Conservation (phyloP, 2,113 vertebrate genomes). For the Camarhynchus parvulus region DNA sequence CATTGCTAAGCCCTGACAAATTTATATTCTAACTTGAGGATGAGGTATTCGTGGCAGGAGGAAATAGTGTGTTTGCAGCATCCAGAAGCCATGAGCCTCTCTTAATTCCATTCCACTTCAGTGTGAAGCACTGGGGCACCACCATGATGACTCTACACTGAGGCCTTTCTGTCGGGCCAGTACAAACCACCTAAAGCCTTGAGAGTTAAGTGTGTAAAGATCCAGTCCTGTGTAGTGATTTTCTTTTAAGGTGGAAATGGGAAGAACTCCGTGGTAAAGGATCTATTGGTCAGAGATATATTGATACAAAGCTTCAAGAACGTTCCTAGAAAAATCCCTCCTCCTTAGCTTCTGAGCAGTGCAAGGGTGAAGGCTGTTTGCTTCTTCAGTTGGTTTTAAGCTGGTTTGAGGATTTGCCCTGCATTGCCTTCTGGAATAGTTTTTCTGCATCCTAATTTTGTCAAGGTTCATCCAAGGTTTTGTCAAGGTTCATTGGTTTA, state of each 20-base stretch:
- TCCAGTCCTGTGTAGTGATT: background rate
- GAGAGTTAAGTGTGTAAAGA: background rate
- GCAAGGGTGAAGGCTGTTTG: background rate
- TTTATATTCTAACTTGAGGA: background rate
- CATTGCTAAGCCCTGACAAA: background rate
- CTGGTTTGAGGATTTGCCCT: background rate
- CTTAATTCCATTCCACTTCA: background rate
- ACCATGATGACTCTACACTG: background rate
- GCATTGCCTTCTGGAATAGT: background rate
- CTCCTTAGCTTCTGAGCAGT: background rate
- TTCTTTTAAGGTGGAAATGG: background rate
- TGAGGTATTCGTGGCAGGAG: background rate
- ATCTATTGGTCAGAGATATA: background rate
- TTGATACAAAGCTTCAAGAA: background rate
- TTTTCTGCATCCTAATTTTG: background rate
- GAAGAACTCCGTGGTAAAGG: background rate
- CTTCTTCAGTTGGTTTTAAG: background rate
- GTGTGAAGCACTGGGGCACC: background rate
- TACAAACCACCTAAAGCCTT: background rate
- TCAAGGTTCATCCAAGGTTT: background rate
- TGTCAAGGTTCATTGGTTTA: background rate
- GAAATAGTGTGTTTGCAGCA: background rate
- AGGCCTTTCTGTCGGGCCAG: background rate
- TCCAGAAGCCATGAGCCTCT: background rate
- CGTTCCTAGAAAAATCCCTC: background rate